These are phyloP conservation scores for Nymphalis c-album DNA, from an alignment of 2,888 invertebrate genomes.

Conservation along the genomic window DNA sequence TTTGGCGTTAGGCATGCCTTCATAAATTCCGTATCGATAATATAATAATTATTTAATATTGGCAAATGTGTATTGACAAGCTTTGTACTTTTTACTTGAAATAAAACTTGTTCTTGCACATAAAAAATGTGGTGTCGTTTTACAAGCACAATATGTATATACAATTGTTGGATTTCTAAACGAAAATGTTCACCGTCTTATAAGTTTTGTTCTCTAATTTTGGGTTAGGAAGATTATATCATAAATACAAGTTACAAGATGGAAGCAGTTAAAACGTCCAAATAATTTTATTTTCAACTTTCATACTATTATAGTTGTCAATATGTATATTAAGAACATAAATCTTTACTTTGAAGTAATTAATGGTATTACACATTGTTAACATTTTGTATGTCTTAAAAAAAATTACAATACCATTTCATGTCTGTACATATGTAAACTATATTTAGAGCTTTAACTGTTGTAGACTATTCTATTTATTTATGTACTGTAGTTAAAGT, in stretches of 20 bases:
- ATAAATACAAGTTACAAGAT: too few species aligned
- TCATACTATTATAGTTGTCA: too few species aligned
- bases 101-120: background rate
- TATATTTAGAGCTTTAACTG: slow-evolving; percentile 77
- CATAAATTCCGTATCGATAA: background rate
- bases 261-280: too few species aligned
- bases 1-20: background rate
- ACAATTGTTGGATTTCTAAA: too few species aligned
- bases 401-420: slow-evolving; percentile 22
- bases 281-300: too few species aligned
- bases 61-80: too few species aligned
- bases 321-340: background rate
- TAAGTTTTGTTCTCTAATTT: too few species aligned
- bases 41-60: background rate
- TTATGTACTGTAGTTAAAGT: slow-evolving; percentile 46
- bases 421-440: slow-evolving; percentile 75
- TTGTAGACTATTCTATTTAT: slow-evolving; percentile 65
- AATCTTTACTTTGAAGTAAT: background rate
- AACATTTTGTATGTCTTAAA: slow-evolving; percentile 12
- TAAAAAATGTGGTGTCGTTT: background rate
- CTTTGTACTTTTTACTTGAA: background rate
- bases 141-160: background rate
- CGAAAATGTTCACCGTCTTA: background rate
- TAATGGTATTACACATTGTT: background rate
- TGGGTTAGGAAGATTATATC: too few species aligned